These are phyloP conservation scores for Hypotaenidia philippensis DNA, from an alignment of 2,797 vertebrate genomes.

Conservation along the genomic window DNA sequence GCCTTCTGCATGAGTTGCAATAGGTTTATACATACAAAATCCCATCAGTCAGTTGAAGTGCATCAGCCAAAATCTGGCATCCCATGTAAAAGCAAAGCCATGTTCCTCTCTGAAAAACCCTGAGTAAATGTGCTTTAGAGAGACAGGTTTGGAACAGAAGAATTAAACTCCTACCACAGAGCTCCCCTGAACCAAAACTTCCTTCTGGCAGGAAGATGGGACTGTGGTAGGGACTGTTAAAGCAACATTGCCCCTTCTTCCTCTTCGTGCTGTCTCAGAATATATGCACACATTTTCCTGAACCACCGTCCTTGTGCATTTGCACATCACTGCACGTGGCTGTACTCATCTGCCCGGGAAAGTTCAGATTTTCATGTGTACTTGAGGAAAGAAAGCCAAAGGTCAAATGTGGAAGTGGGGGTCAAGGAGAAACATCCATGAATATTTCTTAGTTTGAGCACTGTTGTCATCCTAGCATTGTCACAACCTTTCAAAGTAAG, in stretches of 20 bases:
- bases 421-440: neutral
- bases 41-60: neutral
- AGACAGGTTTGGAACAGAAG: neutral
- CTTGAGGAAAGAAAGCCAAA: neutral
- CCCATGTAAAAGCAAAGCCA: neutral
- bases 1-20: neutral
- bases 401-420: neutral
- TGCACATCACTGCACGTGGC: neutral
- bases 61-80: neutral
- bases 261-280: neutral
- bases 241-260: neutral
- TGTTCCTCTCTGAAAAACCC: neutral
- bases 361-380: neutral
- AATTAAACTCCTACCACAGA: neutral
- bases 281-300: neutral
- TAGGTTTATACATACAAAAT: neutral
- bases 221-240: neutral
- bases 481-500: neutral
- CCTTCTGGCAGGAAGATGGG: neutral
- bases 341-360: neutral
- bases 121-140: neutral
- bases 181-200: neutral
- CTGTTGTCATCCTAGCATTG: neutral
- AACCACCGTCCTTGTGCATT: neutral
- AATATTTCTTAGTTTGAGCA: neutral